A percentile compares a stretch with the other conserved stretches of the same genome.
Evolutionary conservation across 2,113 vertebrate species (phyloP).

Genomic region (Onychostoma macrolepis): DNA sequence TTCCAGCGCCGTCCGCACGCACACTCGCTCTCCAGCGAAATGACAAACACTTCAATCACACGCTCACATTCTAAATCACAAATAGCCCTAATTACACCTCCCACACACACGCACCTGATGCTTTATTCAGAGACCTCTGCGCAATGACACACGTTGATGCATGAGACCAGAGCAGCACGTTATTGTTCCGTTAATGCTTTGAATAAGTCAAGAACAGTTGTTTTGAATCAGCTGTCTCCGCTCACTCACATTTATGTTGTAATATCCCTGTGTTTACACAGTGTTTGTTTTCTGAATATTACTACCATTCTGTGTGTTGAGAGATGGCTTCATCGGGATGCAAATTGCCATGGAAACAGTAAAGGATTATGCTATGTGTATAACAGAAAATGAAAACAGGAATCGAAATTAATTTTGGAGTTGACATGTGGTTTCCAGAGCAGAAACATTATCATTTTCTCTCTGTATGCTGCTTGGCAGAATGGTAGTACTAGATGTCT

Average conservation of each 20-base stretch:
- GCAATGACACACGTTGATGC: not conserved
- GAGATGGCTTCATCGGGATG: slow-evolving; percentile 25
- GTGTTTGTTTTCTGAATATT: not conserved
- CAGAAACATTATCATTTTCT: not conserved
- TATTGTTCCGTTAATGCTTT: slow-evolving; percentile 15
- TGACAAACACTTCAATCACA: slow-evolving; percentile 43
- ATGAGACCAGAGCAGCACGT: not conserved
- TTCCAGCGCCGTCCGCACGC: not conserved
- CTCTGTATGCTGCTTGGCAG: not conserved
- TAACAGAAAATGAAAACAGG: slow-evolving; percentile 5
- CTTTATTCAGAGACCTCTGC: slow-evolving; percentile 44
- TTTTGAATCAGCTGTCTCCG: not conserved
- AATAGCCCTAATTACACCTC: slow-evolving; percentile 36
- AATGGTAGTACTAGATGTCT: not conserved
- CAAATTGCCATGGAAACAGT: slow-evolving; percentile 38
- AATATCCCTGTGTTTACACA: slow-evolving; percentile 6
- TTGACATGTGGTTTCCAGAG: slow-evolving; percentile 20
- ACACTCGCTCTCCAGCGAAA: not conserved
- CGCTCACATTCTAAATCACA: slow-evolving; percentile 16
- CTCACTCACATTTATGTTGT: not conserved
- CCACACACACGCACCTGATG: slow-evolving; percentile 33
- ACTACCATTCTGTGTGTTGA: slow-evolving; percentile 16
- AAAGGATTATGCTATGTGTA: slow-evolving; percentile 14
- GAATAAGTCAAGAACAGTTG: not conserved
- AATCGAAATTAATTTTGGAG: slow-evolving; percentile 12